Conservation (phyloP, 2,113 vertebrate genomes). For the Tachysurus fulvidraco region DNA sequence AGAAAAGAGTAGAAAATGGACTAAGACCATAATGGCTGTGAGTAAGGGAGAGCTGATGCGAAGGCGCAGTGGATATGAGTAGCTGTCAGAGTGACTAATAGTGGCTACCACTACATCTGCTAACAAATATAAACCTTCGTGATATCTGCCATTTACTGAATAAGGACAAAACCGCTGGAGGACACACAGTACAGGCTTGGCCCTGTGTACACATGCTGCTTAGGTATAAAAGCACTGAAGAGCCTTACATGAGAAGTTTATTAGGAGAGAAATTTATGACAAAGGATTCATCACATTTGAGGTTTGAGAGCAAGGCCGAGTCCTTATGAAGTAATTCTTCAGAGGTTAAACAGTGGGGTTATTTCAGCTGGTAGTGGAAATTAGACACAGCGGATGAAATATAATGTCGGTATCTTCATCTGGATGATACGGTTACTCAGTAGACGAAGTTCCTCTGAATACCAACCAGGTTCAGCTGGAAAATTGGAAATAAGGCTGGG, state of each 20-base stretch:
- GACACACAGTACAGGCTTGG: not conserved
- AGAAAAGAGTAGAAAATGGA: conserved; percentile 56
- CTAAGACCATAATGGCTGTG: conserved; percentile 36
- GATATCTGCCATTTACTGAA: conserved; percentile 62
- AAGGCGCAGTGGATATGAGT: conserved; percentile 55
- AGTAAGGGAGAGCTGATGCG: conserved; percentile 55
- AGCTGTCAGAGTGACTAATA: conserved; percentile 68
- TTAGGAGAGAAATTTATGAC: not conserved
- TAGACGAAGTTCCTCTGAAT: not conserved
- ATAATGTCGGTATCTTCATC: not conserved
- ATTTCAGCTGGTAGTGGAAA: not conserved
- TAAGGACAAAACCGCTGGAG: conserved; percentile 43
- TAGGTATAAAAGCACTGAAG: not conserved
- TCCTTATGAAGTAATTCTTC: not conserved
- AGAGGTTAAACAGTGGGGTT: not conserved
- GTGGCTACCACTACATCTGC: conserved; percentile 59
- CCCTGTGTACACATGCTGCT: conserved; percentile 14
- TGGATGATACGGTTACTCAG: not conserved
- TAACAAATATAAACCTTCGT: conserved; percentile 63
- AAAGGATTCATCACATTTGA: not conserved
- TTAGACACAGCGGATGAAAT: not conserved
- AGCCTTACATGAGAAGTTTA: conserved; percentile 6
- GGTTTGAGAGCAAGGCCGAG: not conserved
- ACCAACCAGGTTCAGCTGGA: not conserved
- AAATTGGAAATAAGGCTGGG: not conserved